Evolutionary conservation across 1,140 invertebrate species (phyloP).

Genomic region (Campoletis sonorensis): DNA sequence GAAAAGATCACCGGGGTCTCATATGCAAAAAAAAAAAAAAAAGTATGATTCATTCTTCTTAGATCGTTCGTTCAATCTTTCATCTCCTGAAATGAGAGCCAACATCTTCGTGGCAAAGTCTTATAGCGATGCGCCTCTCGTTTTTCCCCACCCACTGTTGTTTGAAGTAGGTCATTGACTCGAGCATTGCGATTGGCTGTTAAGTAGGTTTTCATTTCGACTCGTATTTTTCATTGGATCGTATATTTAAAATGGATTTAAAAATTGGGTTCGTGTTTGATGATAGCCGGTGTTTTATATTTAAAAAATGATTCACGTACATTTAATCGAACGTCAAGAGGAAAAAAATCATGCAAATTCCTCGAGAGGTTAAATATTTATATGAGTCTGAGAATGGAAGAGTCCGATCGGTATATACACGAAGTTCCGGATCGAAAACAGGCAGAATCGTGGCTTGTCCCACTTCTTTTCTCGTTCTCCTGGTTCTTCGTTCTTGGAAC

Average conservation of each 20-base stretch:
- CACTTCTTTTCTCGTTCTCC: slow-evolving; percentile 28
- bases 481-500: slow-evolving; percentile 15
- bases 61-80: slow-evolving; percentile 32
- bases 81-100: slow-evolving; percentile 45
- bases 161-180: slow-evolving; percentile 60
- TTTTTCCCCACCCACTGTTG: slow-evolving; percentile 58
- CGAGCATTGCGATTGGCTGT: slow-evolving; percentile 58
- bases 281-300: background rate
- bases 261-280: background rate
- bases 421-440: slow-evolving; percentile 21
- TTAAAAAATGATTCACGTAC: background rate
- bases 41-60: slow-evolving; percentile 15
- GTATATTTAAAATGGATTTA: background rate
- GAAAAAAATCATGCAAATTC: slow-evolving; percentile 27
- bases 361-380: background rate
- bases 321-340: background rate
- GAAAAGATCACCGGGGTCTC: background rate
- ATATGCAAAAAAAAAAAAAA: slow-evolving; percentile 11
- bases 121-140: slow-evolving; percentile 66
- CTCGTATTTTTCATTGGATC: slow-evolving; percentile 30
- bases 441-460: slow-evolving; percentile 19
- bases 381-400: background rate
- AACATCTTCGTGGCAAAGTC: slow-evolving; percentile 48
- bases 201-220: slow-evolving; percentile 55
- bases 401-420: background rate